Base-by-base conservation (phyloP, 2,797 vertebrate genomes). In the Macrochelys suwanniensis region DNA sequence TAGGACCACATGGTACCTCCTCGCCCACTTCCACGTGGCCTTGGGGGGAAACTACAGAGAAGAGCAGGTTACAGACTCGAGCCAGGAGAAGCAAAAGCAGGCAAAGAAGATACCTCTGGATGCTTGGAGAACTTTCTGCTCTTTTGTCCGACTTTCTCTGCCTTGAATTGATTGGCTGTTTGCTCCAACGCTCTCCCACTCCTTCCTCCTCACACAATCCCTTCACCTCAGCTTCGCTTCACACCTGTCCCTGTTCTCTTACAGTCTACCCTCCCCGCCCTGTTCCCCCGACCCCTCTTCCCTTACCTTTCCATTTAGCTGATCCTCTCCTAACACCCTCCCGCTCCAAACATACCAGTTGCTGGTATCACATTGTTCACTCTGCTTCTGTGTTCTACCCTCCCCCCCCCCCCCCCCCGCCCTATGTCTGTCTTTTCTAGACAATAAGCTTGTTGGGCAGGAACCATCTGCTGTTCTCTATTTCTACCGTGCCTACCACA, bases 331-430 rank as follows among this genome's bases (percentile, higher is more conserved):
- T 61, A n/a, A 65, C 4, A n/a, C 33, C 61, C 7, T n/a, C 61
- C 33, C 4, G 4, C 33, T 65, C n/a, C n/a, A 71, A 71, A 71
- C 19, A 71, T n/a, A 5, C n/a, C 65, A 71, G 42, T 21, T 42
- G 65, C n/a, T 42, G n/a, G 15, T 21, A 37, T 42, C 65, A 11
- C 19, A 11, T 71, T 23, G 19, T 71, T 71, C 65, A 23, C 19
- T 37, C n/a, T 42, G 17, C 19, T 37, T 71, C 65, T 42, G 65
- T 21, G 17, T 42, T 42, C 37, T 42, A 71, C 19, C 65, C 10
- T 37, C 42, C 19, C n/a, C n/a, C n/a, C 2, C 11, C 3, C n/a
- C n/a, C n/a, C 19, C n/a, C n/a, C 65, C 2, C 11, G 5, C n/a
- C n/a, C n/a, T 23, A 10, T 71, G 37, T 42, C 9, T 42, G 19